Base-by-base conservation (phyloP, 1,140 invertebrate species). In the Heliothis subflexa region DNA sequence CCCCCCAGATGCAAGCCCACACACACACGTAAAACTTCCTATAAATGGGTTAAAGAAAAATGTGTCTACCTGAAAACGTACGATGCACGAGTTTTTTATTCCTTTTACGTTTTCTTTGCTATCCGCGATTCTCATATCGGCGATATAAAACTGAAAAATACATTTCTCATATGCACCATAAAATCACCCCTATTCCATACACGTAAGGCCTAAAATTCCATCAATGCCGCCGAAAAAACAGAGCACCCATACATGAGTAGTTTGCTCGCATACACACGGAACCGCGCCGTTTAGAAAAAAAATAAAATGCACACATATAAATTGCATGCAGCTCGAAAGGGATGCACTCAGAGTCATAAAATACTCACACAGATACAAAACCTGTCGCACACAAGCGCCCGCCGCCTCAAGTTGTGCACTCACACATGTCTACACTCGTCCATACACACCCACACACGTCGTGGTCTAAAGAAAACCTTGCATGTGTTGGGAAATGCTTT, bases 81-180 rank as follows among this genome's bases (percentile, higher is more conserved):
- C 92, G 92, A 93, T 93, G 92, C 91, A 92, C 89, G 88, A 85
- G 86, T 92, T 93, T 92, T 93, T 93, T 93, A 91, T 93, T 91
- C 89, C 82, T 84, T 90, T 90, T 90, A 90, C 92, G 90, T 93
- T 93, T 94, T 94, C 93, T 93, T 94, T 93, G 89, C 91, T 89
- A 92, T 94, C 93, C 93, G 88, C 92, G 93, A 94, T 93, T 93
- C 93, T 93, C 92, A 94, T 94, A 94, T 94, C 93, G 93, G 57
- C 93, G 92, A 94, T 94, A 94, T 94, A 93, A 93, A 94, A 94
- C 93, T 94, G 91, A 94, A 94, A 94, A 94, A 94, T 94, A 94
- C 87, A 94, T 94, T 92, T 89, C 80, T 40, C 62, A 59, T 16
- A 14, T 12, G 0, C 87, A 89, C 52, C 28, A 76, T 9, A 92